phyloP scores from a whole-genome alignment of 2,797 vertebrate genomes.

The Bucorvus abyssinicus region DNA sequence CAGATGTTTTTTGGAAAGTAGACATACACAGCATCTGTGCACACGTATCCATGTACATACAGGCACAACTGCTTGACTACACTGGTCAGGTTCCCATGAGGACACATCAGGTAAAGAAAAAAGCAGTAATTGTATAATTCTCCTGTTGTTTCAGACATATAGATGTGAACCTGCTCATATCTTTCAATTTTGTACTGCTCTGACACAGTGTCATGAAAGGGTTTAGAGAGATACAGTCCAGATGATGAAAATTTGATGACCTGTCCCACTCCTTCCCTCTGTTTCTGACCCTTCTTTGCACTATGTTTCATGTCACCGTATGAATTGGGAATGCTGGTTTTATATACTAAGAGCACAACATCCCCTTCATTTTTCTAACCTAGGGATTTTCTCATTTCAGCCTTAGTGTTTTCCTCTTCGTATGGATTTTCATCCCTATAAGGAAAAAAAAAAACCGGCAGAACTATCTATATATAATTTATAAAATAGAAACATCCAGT shows the following conservation, averaged over 20 bases:
- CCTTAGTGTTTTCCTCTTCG: not conserved
- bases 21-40: not conserved
- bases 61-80: not conserved
- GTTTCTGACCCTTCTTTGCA: not conserved
- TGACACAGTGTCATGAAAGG: not conserved
- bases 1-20: not conserved
- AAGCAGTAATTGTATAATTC: not conserved
- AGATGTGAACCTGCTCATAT: not conserved
- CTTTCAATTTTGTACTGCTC: not conserved
- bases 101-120: not conserved
- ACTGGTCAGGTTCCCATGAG: not conserved
- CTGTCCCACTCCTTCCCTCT: not conserved
- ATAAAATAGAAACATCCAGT: not conserved
- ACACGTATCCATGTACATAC: rapidly evolving
- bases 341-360: not conserved
- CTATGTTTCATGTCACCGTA: not conserved
- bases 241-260: not conserved
- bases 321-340: not conserved
- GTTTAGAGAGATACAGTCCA: not conserved
- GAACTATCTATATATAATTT: not conserved
- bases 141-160: not conserved
- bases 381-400: not conserved
- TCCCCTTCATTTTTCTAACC: not conserved
- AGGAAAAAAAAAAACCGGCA: not conserved
- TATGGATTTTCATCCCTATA: not conserved